Evolutionary conservation across 2,113 vertebrate genomes (phyloP), one percentile per base, ranked within the genome.

Genomic region (Gasterosteus aculeatus): DNA sequence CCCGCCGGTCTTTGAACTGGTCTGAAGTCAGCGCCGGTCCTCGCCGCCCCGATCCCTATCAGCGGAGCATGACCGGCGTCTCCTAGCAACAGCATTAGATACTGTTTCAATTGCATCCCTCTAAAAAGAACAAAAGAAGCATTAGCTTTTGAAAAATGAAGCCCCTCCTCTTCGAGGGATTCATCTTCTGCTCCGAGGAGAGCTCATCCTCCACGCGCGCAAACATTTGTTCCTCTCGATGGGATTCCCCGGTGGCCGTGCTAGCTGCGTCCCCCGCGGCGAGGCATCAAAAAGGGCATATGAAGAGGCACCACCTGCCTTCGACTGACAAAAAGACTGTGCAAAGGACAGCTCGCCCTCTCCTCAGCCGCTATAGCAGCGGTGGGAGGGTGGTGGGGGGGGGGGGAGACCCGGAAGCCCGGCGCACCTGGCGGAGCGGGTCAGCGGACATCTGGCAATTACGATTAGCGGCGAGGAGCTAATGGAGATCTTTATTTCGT

Each of bases 11-110:
- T 26, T 54, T 59, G 64, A 10, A 61, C 60, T 33, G 80, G 81
- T 82, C 75, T 86, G 64, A 86, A 87, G 84, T 82, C 80, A 4
- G 15, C 4, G 44, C 73, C 74, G 77, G 69, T 35, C 7, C 72
- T 18, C 49, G 70, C 76, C 10, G 35, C 18, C 74, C 65, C 60
- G 69, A 78, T 78, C 46, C 39, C 74, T 63, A 76, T 85, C 78
- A 65, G 8, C 69, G 44, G 77, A 72, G 75, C 77, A 49, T 2
- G 56, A 86, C 85, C 57, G 47, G 71, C 38, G 91, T 93, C 82
- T 90, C 91, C 86, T 91, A 91, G 91, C 89, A 91, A 92, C 92
- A 19, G 62, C 73, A 73, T 82, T 74, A 77, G 80, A 85, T 82
- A 49, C 56, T 7, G 39, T 83, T 85, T 83, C 57, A 81, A 69